Conservation (phyloP, 2,797 vertebrate species). For the Liparis tanakae region DNA sequence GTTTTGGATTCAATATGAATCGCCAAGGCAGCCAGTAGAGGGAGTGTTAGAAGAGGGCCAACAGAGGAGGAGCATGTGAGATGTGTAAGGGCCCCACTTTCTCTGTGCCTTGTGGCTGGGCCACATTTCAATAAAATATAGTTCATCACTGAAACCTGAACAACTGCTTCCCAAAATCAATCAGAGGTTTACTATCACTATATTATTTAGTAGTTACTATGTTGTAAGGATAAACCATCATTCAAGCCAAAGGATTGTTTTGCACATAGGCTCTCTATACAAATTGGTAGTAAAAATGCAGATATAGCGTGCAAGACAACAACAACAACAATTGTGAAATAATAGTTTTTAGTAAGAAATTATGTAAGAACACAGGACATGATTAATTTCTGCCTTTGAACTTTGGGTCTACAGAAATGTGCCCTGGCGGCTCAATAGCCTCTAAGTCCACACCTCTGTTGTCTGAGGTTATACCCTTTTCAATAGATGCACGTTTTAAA, state of each 20-base stretch:
- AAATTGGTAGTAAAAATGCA: constrained; percentile 16
- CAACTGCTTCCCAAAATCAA: constrained; percentile 5
- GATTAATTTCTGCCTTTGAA: constrained; percentile 41
- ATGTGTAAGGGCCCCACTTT: constrained; percentile 22
- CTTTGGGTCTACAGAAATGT: constrained; percentile 25
- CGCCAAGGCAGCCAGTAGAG: constrained; percentile 44
- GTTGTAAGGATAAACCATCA: constrained; percentile 11
- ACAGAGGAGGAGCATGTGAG: constrained; percentile 36
- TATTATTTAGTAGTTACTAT: no score
- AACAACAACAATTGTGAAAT: not conserved
- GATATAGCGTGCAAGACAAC: not conserved
- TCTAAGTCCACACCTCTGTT: constrained; percentile 4
- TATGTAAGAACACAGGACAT: constrained; percentile 10
- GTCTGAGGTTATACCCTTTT: not conserved
- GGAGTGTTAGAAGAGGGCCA: constrained; percentile 10
- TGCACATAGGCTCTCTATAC: constrained; percentile 13
- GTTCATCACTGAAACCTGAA: constrained; percentile 6
- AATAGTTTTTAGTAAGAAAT: constrained; percentile 18
- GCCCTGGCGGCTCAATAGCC: not conserved
- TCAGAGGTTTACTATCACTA: not conserved
- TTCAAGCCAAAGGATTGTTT: constrained; percentile 18
- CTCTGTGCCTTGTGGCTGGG: constrained; percentile 17
- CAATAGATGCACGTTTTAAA: constrained; percentile 6
- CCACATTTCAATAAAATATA: constrained; percentile 23
- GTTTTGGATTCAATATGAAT: constrained; percentile 60